Evolutionary conservation across 2,797 vertebrate genomes (phyloP).

Genomic region (Danio aesculapii): DNA sequence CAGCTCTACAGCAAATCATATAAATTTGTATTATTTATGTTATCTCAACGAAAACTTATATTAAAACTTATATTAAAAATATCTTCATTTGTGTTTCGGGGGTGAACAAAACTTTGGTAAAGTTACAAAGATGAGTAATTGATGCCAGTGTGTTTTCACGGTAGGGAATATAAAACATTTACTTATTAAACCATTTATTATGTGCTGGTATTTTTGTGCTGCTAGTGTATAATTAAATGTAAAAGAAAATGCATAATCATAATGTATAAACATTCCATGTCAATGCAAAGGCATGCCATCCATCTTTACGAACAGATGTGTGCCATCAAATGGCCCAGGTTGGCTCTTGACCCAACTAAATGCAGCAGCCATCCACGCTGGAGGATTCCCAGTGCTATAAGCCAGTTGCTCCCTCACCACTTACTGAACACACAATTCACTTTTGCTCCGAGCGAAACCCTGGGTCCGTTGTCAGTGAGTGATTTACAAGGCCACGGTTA

Average conservation of each 20-base stretch:
- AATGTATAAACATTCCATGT: neutral
- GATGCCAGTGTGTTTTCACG: too few relatives aligned
- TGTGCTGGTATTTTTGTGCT: too few relatives aligned
- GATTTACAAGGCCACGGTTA: slow-evolving; percentile 41
- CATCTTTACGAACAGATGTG: neutral
- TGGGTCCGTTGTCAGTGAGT: slow-evolving; percentile 23
- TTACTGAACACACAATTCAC: neutral
- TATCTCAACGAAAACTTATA: too few relatives aligned
- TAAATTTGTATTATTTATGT: too few relatives aligned
- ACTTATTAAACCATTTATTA: too few relatives aligned
- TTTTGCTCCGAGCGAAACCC: slow-evolving; percentile 40
- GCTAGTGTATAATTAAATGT: too few relatives aligned
- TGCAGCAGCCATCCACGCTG: neutral
- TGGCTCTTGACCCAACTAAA: neutral
- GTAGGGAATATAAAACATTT: too few relatives aligned
- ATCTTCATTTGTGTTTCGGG: too few relatives aligned
- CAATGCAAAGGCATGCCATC: neutral
- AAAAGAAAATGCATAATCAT: neutral
- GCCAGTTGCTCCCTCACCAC: slow-evolving; percentile 12
- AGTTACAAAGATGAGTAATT: too few relatives aligned
- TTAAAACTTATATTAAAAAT: too few relatives aligned
- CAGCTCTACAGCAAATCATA: too few relatives aligned
- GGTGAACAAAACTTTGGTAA: too few relatives aligned
- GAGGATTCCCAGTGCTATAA: slow-evolving; percentile 5
- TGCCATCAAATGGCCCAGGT: neutral